Evolutionary conservation across 2,113 vertebrate species (phyloP).

Genomic region (Dromas ardeola): DNA sequence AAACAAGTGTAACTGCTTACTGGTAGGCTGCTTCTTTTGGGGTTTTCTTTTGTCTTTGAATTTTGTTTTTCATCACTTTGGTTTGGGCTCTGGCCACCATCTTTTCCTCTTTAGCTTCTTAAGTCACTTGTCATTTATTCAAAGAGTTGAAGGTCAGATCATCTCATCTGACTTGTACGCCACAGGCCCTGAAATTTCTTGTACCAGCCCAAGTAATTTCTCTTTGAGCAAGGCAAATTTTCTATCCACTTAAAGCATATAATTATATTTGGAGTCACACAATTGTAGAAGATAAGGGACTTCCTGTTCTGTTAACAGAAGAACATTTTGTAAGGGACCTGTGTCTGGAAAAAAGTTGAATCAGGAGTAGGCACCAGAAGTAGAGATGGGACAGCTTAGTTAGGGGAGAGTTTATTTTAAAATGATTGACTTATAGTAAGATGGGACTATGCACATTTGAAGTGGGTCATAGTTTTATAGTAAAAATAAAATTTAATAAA

Average conservation of each 20-base stretch:
- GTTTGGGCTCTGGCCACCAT: background rate
- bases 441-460: background rate
- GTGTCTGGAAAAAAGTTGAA: background rate
- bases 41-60: background rate
- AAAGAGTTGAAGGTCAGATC: background rate
- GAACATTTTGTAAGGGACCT: background rate
- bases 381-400: background rate
- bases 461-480: background rate
- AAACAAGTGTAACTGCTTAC: background rate
- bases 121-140: background rate
- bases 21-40: background rate
- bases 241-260: background rate
- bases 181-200: slow-evolving; percentile 13
- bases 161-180: background rate
- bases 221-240: slow-evolving; percentile 22
- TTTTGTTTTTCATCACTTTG: background rate
- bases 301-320: slow-evolving; percentile 40
- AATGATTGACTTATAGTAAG: background rate
- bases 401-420: background rate
- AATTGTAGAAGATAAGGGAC: slow-evolving; percentile 23
- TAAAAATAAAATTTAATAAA: background rate
- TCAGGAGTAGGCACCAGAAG: background rate
- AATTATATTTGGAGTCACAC: slow-evolving; percentile 30
- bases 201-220: slow-evolving; percentile 10
- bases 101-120: background rate